Evolutionary conservation across 2,797 vertebrate species (phyloP).

Genomic region (Eulemur mongoz): DNA sequence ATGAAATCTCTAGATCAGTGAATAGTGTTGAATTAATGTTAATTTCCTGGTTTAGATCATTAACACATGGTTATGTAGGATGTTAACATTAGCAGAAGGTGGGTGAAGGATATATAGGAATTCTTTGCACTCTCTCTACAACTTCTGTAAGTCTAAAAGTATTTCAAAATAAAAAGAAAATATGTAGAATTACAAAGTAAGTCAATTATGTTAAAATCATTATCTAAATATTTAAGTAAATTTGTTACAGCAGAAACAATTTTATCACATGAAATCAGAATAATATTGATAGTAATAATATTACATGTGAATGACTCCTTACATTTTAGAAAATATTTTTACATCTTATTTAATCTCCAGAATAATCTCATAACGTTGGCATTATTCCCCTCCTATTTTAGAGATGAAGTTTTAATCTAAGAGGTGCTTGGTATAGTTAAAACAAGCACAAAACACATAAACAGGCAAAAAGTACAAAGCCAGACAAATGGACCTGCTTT

Average conservation of each 20-base stretch:
- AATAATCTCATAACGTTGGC: neutral
- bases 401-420: neutral
- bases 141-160: neutral
- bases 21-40: neutral
- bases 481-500: neutral
- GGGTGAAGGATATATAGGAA: neutral
- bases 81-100: neutral
- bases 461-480: neutral
- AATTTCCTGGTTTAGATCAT: neutral
- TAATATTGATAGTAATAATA: neutral
- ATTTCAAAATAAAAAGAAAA: conserved; percentile 24
- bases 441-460: neutral
- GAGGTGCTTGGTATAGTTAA: neutral
- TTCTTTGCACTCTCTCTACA: neutral
- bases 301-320: neutral
- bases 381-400: neutral
- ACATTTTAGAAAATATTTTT: neutral
- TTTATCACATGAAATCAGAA: conserved; percentile 25
- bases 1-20: neutral
- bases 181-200: neutral
- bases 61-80: neutral
- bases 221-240: neutral
- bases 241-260: neutral
- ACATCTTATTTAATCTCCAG: neutral
- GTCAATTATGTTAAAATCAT: neutral